Evolutionary conservation across 2,797 vertebrate species (phyloP), one percentile per base, ranked within the genome.

Genomic region (Poeciliopsis turneri): DNA sequence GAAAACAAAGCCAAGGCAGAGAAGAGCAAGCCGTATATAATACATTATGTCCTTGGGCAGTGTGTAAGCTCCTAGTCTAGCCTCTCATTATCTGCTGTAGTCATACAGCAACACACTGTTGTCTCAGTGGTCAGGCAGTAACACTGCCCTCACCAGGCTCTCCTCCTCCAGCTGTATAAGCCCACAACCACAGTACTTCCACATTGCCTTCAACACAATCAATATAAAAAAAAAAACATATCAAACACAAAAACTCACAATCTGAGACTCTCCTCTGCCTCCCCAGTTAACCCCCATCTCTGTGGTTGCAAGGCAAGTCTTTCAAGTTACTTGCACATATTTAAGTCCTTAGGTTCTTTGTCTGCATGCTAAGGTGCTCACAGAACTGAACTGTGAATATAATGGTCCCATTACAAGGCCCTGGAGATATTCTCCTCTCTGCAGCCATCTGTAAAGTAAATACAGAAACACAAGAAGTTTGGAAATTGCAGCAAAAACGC

Each of bases 21-120:
- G 86, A 83, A 90, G 88, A 90, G 88, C 88, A 79, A 84, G 91
- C 91, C 80, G 89, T 92, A 94, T 93, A 94, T 93, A 94, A 93
- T 92, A 92, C 92, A 91, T 89, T 87, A 94, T 94, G 91, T 94
- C 94, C 94, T 94, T 94, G 94, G 94, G 94, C 94, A 91, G 90
- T 94, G 90, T 90, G 90, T 90, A 92, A 91, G 92, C 93, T 93
- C 93, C 93, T 92, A 92, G 90, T 93, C 92, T 92, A 92, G 91
- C 92, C 92, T 93, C 93, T 94, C 93, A 94, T 94, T 95, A 95
- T 94, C 91, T 83, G 87, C 87, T 89, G 89, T 85, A 91, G 93
- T 93, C 86, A 91, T 91, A 92, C 86, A 89, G 90, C 64, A 91
- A 90, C 84, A 93, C 88, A 89, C 92, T 81, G 86, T 93, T 85